Conservation (phyloP, 1,140 invertebrate species). For the Triops cancriformis region DNA sequence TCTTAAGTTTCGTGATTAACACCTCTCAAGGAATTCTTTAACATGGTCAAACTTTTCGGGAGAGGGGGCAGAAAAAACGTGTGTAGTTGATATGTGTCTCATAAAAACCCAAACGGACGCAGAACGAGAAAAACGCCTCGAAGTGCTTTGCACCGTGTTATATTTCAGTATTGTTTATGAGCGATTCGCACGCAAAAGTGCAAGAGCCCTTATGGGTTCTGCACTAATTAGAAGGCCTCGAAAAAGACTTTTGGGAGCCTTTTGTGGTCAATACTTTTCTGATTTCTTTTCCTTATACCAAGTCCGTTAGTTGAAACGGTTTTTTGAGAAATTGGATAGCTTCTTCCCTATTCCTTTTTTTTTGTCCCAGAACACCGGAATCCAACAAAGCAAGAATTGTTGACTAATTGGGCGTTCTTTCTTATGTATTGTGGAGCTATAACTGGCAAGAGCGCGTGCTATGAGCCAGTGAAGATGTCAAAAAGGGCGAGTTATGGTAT, state of each 20-base stretch:
- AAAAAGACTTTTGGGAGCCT: not conserved
- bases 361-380: not conserved
- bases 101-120: not conserved
- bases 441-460: not conserved
- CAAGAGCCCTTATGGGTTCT: slow-evolving; percentile 5
- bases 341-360: not conserved
- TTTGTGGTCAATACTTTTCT: not conserved
- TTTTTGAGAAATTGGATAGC: not conserved
- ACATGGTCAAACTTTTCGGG: no score
- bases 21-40: no score
- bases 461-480: slow-evolving; percentile 5
- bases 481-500: slow-evolving; percentile 1
- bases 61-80: no score
- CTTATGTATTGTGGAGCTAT: not conserved
- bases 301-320: not conserved
- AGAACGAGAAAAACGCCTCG: not conserved
- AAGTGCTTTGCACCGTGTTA: not conserved
- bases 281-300: not conserved
- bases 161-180: not conserved
- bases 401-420: slow-evolving; percentile 2
- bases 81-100: not conserved
- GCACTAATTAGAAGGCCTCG: not conserved
- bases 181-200: not conserved
- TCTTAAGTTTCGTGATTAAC: no score
- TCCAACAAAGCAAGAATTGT: not conserved